These are phyloP conservation scores for Melopsittacus undulatus DNA, from an alignment of 2,797 vertebrate species.

Conservation along the genomic window DNA sequence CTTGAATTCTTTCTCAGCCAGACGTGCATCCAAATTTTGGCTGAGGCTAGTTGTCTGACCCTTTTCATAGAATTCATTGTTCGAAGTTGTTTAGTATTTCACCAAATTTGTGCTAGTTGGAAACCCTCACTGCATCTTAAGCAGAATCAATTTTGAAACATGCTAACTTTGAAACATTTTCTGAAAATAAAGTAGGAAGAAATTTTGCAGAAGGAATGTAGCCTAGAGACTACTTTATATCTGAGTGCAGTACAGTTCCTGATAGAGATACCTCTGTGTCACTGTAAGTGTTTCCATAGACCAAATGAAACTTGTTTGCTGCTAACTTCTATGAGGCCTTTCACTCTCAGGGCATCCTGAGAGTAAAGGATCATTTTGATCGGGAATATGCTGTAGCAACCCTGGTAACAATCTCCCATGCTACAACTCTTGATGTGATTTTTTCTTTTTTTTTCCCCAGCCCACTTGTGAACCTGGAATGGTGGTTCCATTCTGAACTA, in stretches of 20 bases:
- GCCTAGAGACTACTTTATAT: background rate
- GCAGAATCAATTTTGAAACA: background rate
- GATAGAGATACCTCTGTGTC: background rate
- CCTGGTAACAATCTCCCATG: background rate
- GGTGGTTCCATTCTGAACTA: background rate
- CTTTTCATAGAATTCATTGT: background rate
- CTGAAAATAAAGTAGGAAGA: background rate
- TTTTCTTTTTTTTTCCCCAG: background rate
- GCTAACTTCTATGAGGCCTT: background rate
- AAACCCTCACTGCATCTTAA: background rate
- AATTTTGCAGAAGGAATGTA: background rate
- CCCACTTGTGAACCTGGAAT: background rate
- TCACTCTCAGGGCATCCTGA: background rate
- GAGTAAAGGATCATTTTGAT: background rate
- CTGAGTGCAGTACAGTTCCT: background rate
- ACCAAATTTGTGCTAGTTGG: background rate
- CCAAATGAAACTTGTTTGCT: background rate
- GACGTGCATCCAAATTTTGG: background rate
- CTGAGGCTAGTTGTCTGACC: background rate
- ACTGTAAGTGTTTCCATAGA: background rate
- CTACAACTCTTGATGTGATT: background rate
- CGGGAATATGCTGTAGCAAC: background rate
- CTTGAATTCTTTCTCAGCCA: background rate
- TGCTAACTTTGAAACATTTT: background rate
- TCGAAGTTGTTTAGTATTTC: background rate